Evolutionary conservation across 2,888 invertebrate genomes (phyloP).

Genomic region (Lithophane socia): DNA sequence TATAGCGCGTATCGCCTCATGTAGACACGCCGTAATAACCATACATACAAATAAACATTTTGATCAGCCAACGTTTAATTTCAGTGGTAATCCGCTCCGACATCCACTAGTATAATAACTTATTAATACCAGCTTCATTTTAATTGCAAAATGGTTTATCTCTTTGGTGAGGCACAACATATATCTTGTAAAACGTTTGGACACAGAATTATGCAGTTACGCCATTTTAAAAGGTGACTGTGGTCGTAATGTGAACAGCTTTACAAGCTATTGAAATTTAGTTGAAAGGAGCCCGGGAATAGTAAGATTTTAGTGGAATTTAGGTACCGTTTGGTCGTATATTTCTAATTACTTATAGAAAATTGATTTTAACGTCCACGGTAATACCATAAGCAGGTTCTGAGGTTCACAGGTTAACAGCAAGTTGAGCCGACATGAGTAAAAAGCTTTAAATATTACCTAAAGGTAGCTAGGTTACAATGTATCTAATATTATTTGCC

Average conservation of each 20-base stretch:
- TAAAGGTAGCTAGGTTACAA: too few relatives aligned
- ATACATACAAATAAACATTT: slow-evolving; percentile 19
- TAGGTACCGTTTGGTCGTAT: not conserved
- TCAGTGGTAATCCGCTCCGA: slow-evolving; percentile 36
- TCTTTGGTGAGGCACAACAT: slow-evolving; percentile 12
- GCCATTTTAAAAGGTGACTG: slow-evolving; percentile 6
- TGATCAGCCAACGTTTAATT: slow-evolving; percentile 33
- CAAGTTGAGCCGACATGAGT: too few relatives aligned
- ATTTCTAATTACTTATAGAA: too few relatives aligned
- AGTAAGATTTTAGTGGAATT: not conserved
- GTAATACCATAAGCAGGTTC: too few relatives aligned
- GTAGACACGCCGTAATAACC: slow-evolving; percentile 8
- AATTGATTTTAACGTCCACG: too few relatives aligned
- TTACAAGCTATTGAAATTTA: not conserved
- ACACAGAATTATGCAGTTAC: slow-evolving; percentile 17
- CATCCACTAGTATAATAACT: slow-evolving; percentile 33
- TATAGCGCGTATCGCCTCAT: not conserved
- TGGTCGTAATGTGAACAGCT: not conserved
- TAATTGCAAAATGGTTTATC: slow-evolving; percentile 48
- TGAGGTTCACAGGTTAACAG: too few relatives aligned
- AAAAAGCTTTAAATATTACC: too few relatives aligned
- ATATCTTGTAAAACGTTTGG: slow-evolving; percentile 16
- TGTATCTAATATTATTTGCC: too few relatives aligned
- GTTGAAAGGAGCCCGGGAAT: not conserved
- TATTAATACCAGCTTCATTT: slow-evolving; percentile 34